A percentile compares a stretch with the other conserved stretches of the same genome.
phyloP scores from a whole-genome alignment of 2,797 vertebrate genomes.

The Buphagus erythrorhynchus region DNA sequence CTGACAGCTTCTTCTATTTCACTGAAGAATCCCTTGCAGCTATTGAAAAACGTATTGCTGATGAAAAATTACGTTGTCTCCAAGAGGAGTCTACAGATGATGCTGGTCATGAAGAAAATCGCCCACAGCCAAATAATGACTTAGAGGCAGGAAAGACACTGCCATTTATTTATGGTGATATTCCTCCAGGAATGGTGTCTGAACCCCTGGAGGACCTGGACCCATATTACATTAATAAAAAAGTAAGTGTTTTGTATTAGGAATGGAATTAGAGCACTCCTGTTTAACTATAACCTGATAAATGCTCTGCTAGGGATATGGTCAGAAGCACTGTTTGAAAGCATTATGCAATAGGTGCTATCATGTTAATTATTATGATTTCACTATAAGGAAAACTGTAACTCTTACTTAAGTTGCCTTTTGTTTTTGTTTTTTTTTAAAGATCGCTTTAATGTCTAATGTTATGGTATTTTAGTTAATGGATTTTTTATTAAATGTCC shows the following conservation, averaged over 20 bases:
- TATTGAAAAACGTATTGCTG: slow-evolving; percentile 89
- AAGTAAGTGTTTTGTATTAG: slow-evolving; percentile 78
- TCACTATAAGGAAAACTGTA: background rate
- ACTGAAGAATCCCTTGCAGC: slow-evolving; percentile 89
- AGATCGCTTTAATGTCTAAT: background rate
- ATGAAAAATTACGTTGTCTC: slow-evolving; percentile 81
- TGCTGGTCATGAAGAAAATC: slow-evolving; percentile 68
- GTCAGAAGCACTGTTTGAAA: background rate
- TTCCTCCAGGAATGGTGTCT: slow-evolving; percentile 87
- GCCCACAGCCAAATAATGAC: slow-evolving; percentile 84
- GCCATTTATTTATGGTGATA: slow-evolving; percentile 92
- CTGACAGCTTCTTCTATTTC: slow-evolving; percentile 89
- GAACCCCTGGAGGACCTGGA: slow-evolving; percentile 93
- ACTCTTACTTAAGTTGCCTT: background rate
- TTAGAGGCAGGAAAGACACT: slow-evolving; percentile 91
- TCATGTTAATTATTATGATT: background rate
- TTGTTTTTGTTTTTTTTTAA: background rate
- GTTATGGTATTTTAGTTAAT: background rate
- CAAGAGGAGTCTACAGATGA: slow-evolving; percentile 84
- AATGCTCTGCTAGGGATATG: background rate
- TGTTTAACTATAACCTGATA: background rate
- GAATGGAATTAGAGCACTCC: background rate
- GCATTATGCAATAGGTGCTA: background rate
- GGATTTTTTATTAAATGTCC: background rate
- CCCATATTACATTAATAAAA: slow-evolving; percentile 89